Evolutionary conservation across 2,888 invertebrate species (phyloP).

Genomic region (Drosophila diplacantha): DNA sequence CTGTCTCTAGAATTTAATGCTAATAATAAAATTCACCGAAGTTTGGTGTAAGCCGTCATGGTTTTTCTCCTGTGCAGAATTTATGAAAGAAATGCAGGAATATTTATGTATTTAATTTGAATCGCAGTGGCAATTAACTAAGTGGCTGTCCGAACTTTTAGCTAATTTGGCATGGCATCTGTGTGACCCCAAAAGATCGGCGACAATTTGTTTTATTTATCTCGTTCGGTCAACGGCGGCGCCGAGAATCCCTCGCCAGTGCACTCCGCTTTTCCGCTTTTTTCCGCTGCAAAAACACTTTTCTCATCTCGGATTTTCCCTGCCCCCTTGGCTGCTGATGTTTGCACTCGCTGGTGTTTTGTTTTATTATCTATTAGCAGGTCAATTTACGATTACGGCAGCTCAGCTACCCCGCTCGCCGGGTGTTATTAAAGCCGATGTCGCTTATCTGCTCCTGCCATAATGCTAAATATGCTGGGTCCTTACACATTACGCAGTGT

Average conservation of each 20-base stretch:
- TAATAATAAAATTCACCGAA: constrained; percentile 7
- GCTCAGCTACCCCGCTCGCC: not conserved
- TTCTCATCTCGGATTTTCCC: constrained; percentile 1
- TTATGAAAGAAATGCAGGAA: constrained; percentile 14
- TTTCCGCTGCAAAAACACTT: constrained; percentile 43
- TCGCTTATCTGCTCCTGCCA: constrained; percentile 56
- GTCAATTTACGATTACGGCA: constrained; percentile 57
- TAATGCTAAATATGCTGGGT: constrained; percentile 58
- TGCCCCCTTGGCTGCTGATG: constrained; percentile 4
- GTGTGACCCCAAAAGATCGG: constrained; percentile 49
- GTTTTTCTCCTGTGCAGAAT: constrained; percentile 3
- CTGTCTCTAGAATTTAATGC: not conserved
- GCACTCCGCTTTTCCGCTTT: constrained; percentile 45
- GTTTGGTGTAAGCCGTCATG: constrained; percentile 13
- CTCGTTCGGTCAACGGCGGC: constrained; percentile 63
- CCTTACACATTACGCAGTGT: constrained; percentile 54
- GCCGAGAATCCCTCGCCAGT: constrained; percentile 69
- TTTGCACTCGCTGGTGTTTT: constrained; percentile 25
- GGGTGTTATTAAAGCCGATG: constrained; percentile 51
- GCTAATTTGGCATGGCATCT: constrained; percentile 76
- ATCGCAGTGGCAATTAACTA: constrained; percentile 68
- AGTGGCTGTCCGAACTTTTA: constrained; percentile 68
- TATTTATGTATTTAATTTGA: constrained; percentile 58
- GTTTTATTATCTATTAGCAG: constrained; percentile 44
- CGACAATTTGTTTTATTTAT: constrained; percentile 64